Evolutionary conservation across 2,888 invertebrate species (phyloP), one percentile per base, ranked within the genome.

Genomic region (Panopea generosa): DNA sequence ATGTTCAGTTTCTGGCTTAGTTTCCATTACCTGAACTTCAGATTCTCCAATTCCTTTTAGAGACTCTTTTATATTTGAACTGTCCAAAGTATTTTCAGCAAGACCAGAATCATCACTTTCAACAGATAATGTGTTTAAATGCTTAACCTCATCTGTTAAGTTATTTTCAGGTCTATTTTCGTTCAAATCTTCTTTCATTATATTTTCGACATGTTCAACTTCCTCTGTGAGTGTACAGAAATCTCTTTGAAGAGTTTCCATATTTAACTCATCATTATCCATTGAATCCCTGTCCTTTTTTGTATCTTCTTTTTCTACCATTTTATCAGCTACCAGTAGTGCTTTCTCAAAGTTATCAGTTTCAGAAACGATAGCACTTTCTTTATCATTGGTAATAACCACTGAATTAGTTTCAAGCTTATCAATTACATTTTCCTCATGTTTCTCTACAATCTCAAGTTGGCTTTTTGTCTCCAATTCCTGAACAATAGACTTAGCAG

Each of bases 381-480:
- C 38, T 62, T 33, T 40, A 47, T 53, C 55, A 55, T 65, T 49
- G 49, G 40, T 27, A 38, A 61, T 50, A 29, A 65, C 49, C 65
- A 55, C 49, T 65, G 53, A 43, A 11, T 62, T 52, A n/a, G n/a
- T n/a, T n/a, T n/a, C n/a, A n/a, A n/a, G n/a, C n/a, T 33, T 33
- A 4, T 7, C 33, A 33, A 33, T 33, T 33, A 4, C 33, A 7
- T 33, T 33, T 7, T 11, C 11, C 11, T 33, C 33, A 33, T 11
- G 4, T 33, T 33, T 4, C 11, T 33, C 33, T 33, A 7, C 33
- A 4, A 11, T 7, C 4, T 33, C 33, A 33, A 7, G 6, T 11
- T 33, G 33, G 11, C 4, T 33, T 33, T 33, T 11, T 7, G 33
- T 33, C 33, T 11, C 33, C 4, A 33, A 33, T 7, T 11, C 33